Evolutionary conservation across 2,797 vertebrate species (phyloP).

Genomic region (Odontamblyopus lacepedii): DNA sequence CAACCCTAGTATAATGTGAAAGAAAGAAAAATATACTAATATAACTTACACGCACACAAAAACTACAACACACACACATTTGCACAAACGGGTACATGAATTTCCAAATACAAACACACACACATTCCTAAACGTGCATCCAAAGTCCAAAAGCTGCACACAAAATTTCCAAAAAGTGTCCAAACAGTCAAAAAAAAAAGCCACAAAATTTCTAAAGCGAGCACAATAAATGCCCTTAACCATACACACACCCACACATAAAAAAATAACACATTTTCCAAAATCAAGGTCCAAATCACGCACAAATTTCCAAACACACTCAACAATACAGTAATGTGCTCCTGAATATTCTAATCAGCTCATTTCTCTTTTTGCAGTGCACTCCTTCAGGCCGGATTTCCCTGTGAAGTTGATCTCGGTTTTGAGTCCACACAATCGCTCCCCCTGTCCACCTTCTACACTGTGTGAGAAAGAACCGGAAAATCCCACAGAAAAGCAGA

Average conservation of each 20-base stretch:
- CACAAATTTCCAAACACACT: no score
- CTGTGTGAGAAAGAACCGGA: neutral
- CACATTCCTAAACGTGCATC: neutral
- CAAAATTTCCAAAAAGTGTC: neutral
- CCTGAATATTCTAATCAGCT: no score
- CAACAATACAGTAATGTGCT: no score
- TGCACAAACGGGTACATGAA: neutral
- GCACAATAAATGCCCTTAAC: no score
- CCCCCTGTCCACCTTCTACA: neutral
- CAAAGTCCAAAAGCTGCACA: neutral
- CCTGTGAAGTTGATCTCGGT: neutral
- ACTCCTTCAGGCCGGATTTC: neutral
- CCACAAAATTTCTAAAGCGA: neutral
- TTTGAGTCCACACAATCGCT: neutral
- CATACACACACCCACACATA: neutral
- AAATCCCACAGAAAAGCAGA: conserved; percentile 7
- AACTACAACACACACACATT: neutral
- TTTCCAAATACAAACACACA: neutral
- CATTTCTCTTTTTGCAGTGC: neutral
- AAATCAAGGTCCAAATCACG: no score
- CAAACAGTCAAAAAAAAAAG: no score
- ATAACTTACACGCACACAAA: no score
- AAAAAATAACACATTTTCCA: no score
- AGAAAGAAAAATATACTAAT: no score
- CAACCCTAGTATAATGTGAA: no score